phyloP scores from a whole-genome alignment of 1,140 invertebrate species.

The Drosophila gunungcola region DNA sequence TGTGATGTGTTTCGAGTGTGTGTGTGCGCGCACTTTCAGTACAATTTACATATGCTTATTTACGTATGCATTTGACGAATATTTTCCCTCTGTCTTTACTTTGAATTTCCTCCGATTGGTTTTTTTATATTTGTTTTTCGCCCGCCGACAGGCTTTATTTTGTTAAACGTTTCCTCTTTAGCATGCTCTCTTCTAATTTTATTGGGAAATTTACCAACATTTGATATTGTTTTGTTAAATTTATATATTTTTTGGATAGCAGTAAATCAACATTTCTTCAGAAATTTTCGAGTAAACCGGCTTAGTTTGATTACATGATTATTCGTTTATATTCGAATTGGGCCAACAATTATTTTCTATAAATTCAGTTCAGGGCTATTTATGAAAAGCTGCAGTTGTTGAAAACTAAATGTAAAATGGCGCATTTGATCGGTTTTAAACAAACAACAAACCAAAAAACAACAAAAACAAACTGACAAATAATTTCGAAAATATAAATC shows the following conservation, averaged over 20 bases:
- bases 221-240: constrained; percentile 18
- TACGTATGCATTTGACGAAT: constrained; percentile 54
- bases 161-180: background rate
- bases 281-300: constrained; percentile 9
- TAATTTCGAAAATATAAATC: no score
- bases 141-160: constrained; percentile 22
- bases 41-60: constrained; percentile 52
- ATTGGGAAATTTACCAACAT: constrained; percentile 25
- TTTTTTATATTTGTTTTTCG: constrained; percentile 19
- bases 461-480: no score
- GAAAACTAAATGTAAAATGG: background rate
- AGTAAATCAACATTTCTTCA: constrained; percentile 29
- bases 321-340: background rate
- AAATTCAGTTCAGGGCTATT: background rate
- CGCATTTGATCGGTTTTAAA: no score
- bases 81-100: constrained; percentile 7
- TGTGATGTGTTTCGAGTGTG: constrained; percentile 14
- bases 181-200: constrained; percentile 9
- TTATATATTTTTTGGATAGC: constrained; percentile 3
- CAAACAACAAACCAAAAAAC: no score
- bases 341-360: background rate
- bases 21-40: constrained; percentile 33
- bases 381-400: background rate
- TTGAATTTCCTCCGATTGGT: constrained; percentile 13
- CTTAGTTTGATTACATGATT: constrained; percentile 17